Percentiles rank a stretch among this genome's conserved stretches.
Conservation (phyloP, 37 sponge, comb jelly and placozoan species). For the Aplysina aerophoba region DNA sequence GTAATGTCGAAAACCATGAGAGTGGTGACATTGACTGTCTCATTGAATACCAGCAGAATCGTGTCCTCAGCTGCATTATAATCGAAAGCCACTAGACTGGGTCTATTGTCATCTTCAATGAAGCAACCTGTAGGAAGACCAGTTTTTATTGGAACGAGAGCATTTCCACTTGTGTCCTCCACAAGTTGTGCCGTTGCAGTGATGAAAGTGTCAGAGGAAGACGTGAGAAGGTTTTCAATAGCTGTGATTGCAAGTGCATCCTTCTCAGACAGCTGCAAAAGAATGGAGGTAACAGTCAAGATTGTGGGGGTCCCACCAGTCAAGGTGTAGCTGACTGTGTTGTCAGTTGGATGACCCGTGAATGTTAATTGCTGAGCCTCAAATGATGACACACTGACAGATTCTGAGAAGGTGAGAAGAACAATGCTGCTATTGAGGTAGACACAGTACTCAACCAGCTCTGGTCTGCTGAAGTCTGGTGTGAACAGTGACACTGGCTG, state of each 20-base stretch:
- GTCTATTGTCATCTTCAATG: conserved; percentile 65
- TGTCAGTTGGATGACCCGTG: conserved; percentile 40
- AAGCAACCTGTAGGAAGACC: conserved; percentile 41
- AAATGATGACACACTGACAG: conserved; percentile 71
- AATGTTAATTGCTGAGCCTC: conserved; percentile 80
- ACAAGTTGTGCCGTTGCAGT: conserved; percentile 71
- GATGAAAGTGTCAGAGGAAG: conserved; percentile 70
- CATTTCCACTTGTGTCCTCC: conserved; percentile 84
- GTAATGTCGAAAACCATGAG: conserved; percentile 59
- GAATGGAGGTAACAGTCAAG: conserved; percentile 46
- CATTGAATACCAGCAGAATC: conserved; percentile 73
- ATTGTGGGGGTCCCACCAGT: conserved; percentile 59
- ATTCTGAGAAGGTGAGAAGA: conserved; percentile 79
- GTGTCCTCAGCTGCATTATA: conserved; percentile 48
- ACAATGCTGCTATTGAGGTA: conserved; percentile 70
- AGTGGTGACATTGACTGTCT: conserved; percentile 78
- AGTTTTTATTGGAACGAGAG: conserved; percentile 60
- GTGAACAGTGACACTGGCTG: conserved; percentile 64
- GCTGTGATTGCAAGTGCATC: conserved; percentile 67
- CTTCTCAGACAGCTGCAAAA: conserved; percentile 13
- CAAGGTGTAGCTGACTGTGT: conserved; percentile 48
- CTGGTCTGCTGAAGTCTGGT: conserved; percentile 77
- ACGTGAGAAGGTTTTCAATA: conserved; percentile 43
- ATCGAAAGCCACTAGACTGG: conserved; percentile 58
- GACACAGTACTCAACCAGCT: conserved; percentile 56